phyloP scores from a whole-genome alignment of 2,888 invertebrate species.

The Pogonocherus hispidulus region DNA sequence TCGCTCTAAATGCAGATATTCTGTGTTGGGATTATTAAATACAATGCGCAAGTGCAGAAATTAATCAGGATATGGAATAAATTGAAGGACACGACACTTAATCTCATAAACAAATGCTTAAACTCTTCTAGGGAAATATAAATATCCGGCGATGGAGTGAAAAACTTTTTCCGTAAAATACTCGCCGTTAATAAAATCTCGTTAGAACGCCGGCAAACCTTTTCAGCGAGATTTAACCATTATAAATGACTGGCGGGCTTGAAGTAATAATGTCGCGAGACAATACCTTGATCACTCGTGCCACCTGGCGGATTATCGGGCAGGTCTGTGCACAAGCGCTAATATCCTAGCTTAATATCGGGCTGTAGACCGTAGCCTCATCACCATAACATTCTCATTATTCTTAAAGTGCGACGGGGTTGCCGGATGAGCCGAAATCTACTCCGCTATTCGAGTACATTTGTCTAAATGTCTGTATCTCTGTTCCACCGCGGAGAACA shows the following conservation, averaged over 20 bases:
- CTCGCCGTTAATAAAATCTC: slow-evolving; percentile 18
- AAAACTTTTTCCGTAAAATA: slow-evolving; percentile 11
- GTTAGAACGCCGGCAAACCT: not conserved
- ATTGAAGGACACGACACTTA: not conserved
- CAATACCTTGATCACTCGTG: slow-evolving; percentile 49
- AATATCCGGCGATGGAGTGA: slow-evolving; percentile 6
- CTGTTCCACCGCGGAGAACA: slow-evolving; percentile 57
- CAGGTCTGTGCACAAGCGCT: slow-evolving; percentile 56
- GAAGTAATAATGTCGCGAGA: slow-evolving; percentile 49
- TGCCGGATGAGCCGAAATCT: slow-evolving; percentile 58
- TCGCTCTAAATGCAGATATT: too few relatives aligned
- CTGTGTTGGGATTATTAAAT: too few relatives aligned
- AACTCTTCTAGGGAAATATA: not conserved
- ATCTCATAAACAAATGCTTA: not conserved
- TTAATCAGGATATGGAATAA: not conserved
- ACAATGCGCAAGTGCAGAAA: too few relatives aligned
- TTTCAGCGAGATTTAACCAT: slow-evolving; percentile 30
- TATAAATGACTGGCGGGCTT: slow-evolving; percentile 38
- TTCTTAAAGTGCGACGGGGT: slow-evolving; percentile 59
- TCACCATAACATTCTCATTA: slow-evolving; percentile 69
- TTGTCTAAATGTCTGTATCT: slow-evolving; percentile 60
- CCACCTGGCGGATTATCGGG: slow-evolving; percentile 60
- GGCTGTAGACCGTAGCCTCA: slow-evolving; percentile 65
- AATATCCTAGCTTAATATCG: slow-evolving; percentile 65
- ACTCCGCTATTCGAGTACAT: slow-evolving; percentile 58